Base-by-base conservation (phyloP, 2,797 vertebrate genomes). In the Sebastolobus altivelis region DNA sequence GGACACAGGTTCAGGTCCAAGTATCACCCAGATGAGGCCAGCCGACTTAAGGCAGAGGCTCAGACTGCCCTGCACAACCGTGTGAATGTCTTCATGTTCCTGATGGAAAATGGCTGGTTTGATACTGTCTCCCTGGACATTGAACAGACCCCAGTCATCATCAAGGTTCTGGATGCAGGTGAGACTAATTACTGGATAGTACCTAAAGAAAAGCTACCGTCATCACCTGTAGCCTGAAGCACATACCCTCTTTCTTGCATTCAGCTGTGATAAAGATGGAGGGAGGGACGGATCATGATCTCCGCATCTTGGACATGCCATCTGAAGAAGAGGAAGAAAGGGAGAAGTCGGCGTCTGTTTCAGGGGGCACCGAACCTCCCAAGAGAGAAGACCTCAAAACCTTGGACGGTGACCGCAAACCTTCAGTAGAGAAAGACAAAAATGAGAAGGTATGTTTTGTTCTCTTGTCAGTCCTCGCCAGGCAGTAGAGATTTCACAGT, bases 181-280 rank as follows among this genome's bases (percentile, higher is more conserved):
- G 77, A 86, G 65, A 18, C 16, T 61, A 35, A 52, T 20, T 14
- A 25, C 16, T 67, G 4, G 25, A 27, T 43, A 6, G 2, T 25
- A 29, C 7, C 40, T 40, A 4, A 65, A 14, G 22, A 13, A 31
- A 22, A 63, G 18, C 8, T 10, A 11, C 5, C 1, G 16, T 43
- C 5, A 11, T 58, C 9, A 22, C 4, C 27, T 55, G 20, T 43
- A 14, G 18, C 18, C 38, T 87, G n/a, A 86, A 74, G 40, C 20
- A 8, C 20, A 22, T 27, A 1, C 14, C 0, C 2, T 63, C 12
- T 75, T 75, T 8, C 14, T 69, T 55, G 8, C 71, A 20, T 25
- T 40, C 38, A 98, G 98, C 97, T 14, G 97, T 99, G 72, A 99
- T 99, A 87, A 98, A 98, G 92, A 99, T 99, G 98, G 98, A 99